Conservation (phyloP, 2,888 invertebrate species). For the Spisula subtruncata region DNA sequence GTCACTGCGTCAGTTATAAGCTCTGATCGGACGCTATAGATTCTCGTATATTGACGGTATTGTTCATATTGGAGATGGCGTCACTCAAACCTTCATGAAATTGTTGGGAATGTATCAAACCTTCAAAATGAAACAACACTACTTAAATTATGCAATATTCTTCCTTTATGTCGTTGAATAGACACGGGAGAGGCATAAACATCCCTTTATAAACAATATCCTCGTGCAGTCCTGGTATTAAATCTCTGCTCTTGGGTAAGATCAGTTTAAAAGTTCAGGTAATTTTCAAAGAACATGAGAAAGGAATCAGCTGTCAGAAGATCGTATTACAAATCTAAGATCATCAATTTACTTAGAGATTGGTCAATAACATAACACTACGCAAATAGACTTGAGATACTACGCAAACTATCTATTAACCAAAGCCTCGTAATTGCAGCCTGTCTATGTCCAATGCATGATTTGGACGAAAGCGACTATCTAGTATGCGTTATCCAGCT, state of each 20-base stretch:
- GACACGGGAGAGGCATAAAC: not conserved
- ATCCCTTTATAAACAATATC: not conserved
- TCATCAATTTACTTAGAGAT: not conserved
- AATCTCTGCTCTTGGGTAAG: not conserved
- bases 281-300: not conserved
- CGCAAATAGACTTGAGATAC: not conserved
- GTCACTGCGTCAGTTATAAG: too few relatives aligned
- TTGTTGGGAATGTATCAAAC: not conserved
- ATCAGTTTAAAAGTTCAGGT: not conserved
- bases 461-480: not conserved
- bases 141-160: too few relatives aligned
- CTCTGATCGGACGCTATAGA: too few relatives aligned
- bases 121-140: conserved; percentile 4
- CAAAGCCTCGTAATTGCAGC: not conserved
- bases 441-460: not conserved
- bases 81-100: too few relatives aligned
- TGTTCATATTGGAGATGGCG: too few relatives aligned
- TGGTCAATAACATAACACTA: not conserved
- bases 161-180: not conserved
- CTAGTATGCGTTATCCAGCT: not conserved
- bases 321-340: conserved; percentile 18
- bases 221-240: not conserved
- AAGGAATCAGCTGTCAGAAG: conserved; percentile 15
- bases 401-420: not conserved
- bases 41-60: too few relatives aligned